Evolutionary conservation across 2,797 vertebrate species (phyloP), one percentile per base, ranked within the genome.

Genomic region (Molossus molossus): DNA sequence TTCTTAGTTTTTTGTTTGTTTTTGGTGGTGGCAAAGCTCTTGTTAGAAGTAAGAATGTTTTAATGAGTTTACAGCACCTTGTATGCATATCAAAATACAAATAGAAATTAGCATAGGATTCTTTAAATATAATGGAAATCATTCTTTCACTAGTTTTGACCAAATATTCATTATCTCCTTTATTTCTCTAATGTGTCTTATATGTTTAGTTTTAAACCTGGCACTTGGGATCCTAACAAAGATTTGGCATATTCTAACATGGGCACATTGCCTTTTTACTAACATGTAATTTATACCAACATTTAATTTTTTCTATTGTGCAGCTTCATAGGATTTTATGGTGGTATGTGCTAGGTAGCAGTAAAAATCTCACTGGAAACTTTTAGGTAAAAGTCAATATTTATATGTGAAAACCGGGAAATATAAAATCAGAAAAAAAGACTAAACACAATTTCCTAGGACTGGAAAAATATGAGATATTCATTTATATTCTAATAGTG

Each of bases 351-450:
- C 57, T 70, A 80, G 10, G 25, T 60, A 83, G 57, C 40, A 23
- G 58, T 82, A 76, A 96, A 93, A 75, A 67, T 70, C 21, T 81
- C 86, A 40, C 37, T 60, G 79, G 70, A 89, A 84, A 70, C 29
- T 21, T 45, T 45, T 81, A 57, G 57, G 37, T 37, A 83, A 94
- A 81, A 65, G 60, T 92, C 69, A 64, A 64, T 86, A 53, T 95
- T 76, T 94, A 80, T 79, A 8, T 84, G 53, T 53, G 18, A 60
- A 87, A 86, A 91, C 6, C 27, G 96, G 62, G 40, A 94, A 77
- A 60, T 76, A 33, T 83, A 93, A 95, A 90, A 77, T 94, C 70
- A 70, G 33, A 88, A 60, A 45, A 29, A 33, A 88, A 70, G 18
- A 62, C 18, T 77, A 40, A 94, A 80, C 20, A 82, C 4, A 62